Conservation (phyloP, 2,113 vertebrate species). For the Peromyscus californicus region DNA sequence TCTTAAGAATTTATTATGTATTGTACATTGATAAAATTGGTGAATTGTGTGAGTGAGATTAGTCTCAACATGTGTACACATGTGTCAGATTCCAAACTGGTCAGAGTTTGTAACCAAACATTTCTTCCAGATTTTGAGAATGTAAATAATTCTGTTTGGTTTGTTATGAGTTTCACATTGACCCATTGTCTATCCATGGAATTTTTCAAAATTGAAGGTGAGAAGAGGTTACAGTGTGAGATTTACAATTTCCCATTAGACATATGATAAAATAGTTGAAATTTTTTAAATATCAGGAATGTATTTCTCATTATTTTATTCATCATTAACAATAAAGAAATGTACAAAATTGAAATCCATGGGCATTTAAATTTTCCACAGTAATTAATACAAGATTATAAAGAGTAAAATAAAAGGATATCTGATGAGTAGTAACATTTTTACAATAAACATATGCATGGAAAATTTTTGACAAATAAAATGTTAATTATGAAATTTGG, state of each 20-base stretch:
- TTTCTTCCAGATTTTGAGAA: constrained; percentile 13
- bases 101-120: neutral
- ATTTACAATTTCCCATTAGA: neutral
- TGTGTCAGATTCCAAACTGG: constrained; percentile 32
- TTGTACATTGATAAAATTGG: constrained; percentile 33
- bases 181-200: neutral
- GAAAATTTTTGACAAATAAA: constrained; percentile 72
- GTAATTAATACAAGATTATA: neutral
- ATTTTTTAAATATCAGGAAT: neutral
- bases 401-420: neutral
- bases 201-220: constrained; percentile 10
- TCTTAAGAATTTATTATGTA: constrained; percentile 55
- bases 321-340: neutral
- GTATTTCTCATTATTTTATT: neutral
- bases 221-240: neutral
- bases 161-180: constrained; percentile 21
- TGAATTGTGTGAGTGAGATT: neutral
- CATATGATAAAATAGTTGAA: neutral
- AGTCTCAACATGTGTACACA: neutral
- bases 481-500: constrained; percentile 80
- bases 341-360: neutral
- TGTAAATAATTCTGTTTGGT: neutral
- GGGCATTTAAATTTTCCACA: constrained; percentile 15
- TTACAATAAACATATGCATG: constrained; percentile 53
- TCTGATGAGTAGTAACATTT: constrained; percentile 49